Evolutionary conservation across 2,113 vertebrate species (phyloP).

Genomic region (Heloderma charlesbogerti): DNA sequence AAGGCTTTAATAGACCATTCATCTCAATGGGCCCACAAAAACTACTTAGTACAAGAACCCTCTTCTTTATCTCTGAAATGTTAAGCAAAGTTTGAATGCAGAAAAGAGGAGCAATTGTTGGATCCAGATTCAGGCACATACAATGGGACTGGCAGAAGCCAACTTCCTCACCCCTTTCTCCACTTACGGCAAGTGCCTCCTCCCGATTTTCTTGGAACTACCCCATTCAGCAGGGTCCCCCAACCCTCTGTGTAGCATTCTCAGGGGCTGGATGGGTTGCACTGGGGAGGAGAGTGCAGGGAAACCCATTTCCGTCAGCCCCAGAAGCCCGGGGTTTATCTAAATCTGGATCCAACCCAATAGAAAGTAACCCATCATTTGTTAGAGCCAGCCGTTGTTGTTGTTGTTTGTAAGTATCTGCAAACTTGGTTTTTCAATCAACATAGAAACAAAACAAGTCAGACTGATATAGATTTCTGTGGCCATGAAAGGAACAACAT

Average conservation of each 20-base stretch:
- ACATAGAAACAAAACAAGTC: background rate
- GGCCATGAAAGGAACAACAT: background rate
- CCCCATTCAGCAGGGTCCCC: no score
- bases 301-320: no score
- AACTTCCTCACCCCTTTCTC: no score
- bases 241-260: no score
- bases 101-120: background rate
- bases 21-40: background rate
- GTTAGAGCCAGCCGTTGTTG: background rate
- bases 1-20: background rate
- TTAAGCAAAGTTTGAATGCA: accelerated
- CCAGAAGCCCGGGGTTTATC: background rate
- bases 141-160: no score
- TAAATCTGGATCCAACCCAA: background rate
- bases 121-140: background rate
- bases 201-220: no score
- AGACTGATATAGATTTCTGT: background rate
- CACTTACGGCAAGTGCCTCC: background rate
- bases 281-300: no score
- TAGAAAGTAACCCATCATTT: conserved; percentile 1
- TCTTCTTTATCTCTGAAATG: accelerated
- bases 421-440: conserved; percentile 9
- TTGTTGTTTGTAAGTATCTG: background rate
- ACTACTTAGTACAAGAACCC: background rate
- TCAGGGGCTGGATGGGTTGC: no score